Conservation (phyloP, 2,888 invertebrate genomes). For the Venusia cambrica region DNA sequence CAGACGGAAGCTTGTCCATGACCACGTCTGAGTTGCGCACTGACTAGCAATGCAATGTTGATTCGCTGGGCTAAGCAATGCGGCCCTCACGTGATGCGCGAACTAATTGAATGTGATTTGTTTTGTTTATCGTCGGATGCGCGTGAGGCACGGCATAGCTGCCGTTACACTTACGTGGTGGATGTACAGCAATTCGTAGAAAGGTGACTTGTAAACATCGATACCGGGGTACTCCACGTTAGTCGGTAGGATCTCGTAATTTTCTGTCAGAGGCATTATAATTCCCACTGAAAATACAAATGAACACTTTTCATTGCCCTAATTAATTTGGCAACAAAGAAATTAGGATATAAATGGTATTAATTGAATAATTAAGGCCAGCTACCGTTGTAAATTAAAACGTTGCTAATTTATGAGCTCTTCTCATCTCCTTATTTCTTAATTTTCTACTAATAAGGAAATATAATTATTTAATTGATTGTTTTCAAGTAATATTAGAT, state of each 20-base stretch:
- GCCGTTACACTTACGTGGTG: conserved; percentile 73
- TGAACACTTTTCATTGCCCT: conserved; percentile 9
- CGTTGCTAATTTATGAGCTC: conserved; percentile 2
- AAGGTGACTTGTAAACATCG: conserved; percentile 60
- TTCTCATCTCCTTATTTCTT: not conserved
- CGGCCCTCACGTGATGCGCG: too few relatives aligned
- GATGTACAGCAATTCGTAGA: conserved; percentile 58
- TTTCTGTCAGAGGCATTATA: conserved; percentile 68
- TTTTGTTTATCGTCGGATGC: not conserved
- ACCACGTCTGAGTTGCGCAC: too few relatives aligned
- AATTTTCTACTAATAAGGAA: not conserved
- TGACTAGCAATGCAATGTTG: too few relatives aligned
- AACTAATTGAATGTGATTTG: not conserved
- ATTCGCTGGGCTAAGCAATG: too few relatives aligned
- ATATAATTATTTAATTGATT: not conserved
- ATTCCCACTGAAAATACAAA: conserved; percentile 59
- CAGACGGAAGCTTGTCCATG: too few relatives aligned
- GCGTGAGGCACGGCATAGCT: too few relatives aligned
- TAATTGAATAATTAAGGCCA: conserved; percentile 11
- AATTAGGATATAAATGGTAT: conserved; percentile 14
- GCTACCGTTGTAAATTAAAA: conserved; percentile 2
- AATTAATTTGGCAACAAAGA: conserved; percentile 16
- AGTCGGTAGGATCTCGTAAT: conserved; percentile 69
- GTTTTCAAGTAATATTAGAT: too few relatives aligned
- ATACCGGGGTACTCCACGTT: conserved; percentile 71